Conservation (phyloP, 2,113 vertebrate genomes). For the Syngnathoides biaculeatus region DNA sequence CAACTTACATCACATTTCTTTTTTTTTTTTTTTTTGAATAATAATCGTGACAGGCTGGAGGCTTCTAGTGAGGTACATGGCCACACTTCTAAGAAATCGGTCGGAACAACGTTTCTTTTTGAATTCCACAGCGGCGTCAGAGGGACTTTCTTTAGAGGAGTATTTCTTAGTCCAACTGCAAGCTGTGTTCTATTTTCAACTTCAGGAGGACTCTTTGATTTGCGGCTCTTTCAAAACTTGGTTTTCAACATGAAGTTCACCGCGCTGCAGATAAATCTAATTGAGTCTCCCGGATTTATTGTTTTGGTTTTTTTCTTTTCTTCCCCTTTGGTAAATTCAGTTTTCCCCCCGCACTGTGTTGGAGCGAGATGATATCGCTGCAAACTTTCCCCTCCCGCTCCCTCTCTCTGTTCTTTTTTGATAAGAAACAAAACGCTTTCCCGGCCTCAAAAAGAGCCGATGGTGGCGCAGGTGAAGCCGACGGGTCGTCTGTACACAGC, state of each 20-base stretch:
- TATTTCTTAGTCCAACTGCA: not conserved
- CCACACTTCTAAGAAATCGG: too few species aligned
- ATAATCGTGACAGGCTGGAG: not conserved
- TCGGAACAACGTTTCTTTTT: not conserved
- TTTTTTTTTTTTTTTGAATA: not conserved
- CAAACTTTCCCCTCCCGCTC: constrained; percentile 26
- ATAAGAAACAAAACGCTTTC: constrained; percentile 41
- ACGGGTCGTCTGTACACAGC: constrained; percentile 33
- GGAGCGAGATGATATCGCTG: constrained; percentile 29
- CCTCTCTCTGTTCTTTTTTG: constrained; percentile 37
- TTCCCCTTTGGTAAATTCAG: constrained; percentile 12
- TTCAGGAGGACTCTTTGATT: not conserved
- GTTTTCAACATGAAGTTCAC: constrained; percentile 9
- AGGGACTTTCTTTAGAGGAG: not conserved
- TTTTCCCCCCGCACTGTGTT: constrained; percentile 6
- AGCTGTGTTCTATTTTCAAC: constrained; percentile 1
- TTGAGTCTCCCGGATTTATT: constrained; percentile 14
- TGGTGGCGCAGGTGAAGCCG: constrained; percentile 38
- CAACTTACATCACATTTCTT: not conserved
- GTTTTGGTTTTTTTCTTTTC: constrained; percentile 2
- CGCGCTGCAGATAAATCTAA: constrained; percentile 7
- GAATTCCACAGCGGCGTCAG: not conserved
- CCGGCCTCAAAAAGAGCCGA: constrained; percentile 32
- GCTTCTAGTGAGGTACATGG: not conserved
- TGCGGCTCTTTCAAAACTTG: constrained; percentile 5